Evolutionary conservation across 2,888 invertebrate genomes (phyloP), one percentile per base, ranked within the genome.

Genomic region (Synanthedon formicaeformis): DNA sequence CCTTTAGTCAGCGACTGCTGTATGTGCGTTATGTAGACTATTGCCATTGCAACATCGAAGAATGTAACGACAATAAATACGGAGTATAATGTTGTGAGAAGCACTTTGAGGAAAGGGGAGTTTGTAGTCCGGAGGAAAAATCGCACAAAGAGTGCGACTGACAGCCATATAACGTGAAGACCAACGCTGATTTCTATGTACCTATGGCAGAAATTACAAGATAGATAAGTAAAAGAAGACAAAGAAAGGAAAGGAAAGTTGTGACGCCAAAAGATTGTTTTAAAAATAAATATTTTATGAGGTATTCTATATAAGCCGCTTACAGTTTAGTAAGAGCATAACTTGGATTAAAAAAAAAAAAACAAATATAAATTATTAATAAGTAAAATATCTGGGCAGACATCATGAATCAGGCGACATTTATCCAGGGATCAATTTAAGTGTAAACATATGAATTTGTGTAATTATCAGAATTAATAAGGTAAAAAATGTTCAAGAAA

Each of bases 31-130:
- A 81, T 62, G 55, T 83, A 82, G 0, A 83, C 70, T 0, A 80
- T 66, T 0, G 71, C 84, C 81, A 85, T 81, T 0, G 82, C 81
- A 0, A 76, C 10, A 50, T 86, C 85, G 45, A 78, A 83, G 14
- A 67, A 50, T 1, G 71, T 54, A 1, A 81, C 61, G 10, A 62
- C 58, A 0, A 75, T 48, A 14, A 63, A 65, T 0, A 53, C 41
- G 53, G 67, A 75, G 51, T 74, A 73, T 52, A 73, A 74, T 1
- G 63, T 11, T 0, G 48, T 45, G 6, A 83, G 60, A 0, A 65
- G 16, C 1, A 62, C 27, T 50, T 73, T 76, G 8, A 76, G 55
- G 1, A 67, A 40, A 0, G 61, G 13, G 16, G 58, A 59, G 0
- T 53, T 54, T n/a, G 60, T 59, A 5, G 56, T 58, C 13, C 54